Evolutionary conservation across 2,888 invertebrate genomes (phyloP).

Genomic region (Apamea monoglypha): DNA sequence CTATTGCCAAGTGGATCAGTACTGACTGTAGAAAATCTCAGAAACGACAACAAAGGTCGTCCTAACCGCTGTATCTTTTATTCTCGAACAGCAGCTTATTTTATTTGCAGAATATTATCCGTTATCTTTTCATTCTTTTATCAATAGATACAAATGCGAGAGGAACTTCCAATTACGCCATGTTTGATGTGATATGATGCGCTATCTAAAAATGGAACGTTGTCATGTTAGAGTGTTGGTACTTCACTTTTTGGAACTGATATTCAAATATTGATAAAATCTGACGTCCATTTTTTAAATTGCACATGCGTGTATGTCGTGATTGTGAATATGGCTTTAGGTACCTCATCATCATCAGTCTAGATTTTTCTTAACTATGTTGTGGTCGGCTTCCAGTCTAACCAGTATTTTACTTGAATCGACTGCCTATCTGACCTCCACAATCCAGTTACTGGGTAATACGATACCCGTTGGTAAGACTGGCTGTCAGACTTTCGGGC

Average conservation of each 20-base stretch:
- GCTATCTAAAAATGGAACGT: slow-evolving; percentile 47
- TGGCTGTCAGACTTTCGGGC: too few species aligned
- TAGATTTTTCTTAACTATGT: too few species aligned
- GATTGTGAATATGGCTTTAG: background rate
- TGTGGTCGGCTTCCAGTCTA: too few species aligned
- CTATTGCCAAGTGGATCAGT: background rate
- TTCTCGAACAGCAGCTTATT: slow-evolving; percentile 29
- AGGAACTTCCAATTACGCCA: slow-evolving; percentile 48
- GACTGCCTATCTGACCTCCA: too few species aligned
- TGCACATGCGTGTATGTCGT: slow-evolving; percentile 6
- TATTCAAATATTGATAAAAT: slow-evolving; percentile 49
- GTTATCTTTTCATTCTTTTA: slow-evolving; percentile 39
- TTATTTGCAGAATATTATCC: slow-evolving; percentile 36
- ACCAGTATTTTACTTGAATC: too few species aligned
- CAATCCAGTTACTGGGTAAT: too few species aligned
- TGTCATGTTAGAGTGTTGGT: slow-evolving; percentile 19
- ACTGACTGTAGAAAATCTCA: slow-evolving; percentile 15
- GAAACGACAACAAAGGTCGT: slow-evolving; percentile 20
- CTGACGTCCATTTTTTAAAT: slow-evolving; percentile 41
- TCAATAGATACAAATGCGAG: slow-evolving; percentile 37
- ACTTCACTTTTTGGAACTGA: slow-evolving; percentile 49
- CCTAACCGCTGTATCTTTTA: slow-evolving; percentile 26
- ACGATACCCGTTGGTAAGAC: too few species aligned
- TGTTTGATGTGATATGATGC: slow-evolving; percentile 41
- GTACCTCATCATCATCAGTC: too few species aligned